Percentiles rank a stretch among this genome's conserved stretches.
These are phyloP conservation scores for Cantharis flavilabris DNA, from an alignment of 2,888 invertebrate genomes.

Conservation along the genomic window DNA sequence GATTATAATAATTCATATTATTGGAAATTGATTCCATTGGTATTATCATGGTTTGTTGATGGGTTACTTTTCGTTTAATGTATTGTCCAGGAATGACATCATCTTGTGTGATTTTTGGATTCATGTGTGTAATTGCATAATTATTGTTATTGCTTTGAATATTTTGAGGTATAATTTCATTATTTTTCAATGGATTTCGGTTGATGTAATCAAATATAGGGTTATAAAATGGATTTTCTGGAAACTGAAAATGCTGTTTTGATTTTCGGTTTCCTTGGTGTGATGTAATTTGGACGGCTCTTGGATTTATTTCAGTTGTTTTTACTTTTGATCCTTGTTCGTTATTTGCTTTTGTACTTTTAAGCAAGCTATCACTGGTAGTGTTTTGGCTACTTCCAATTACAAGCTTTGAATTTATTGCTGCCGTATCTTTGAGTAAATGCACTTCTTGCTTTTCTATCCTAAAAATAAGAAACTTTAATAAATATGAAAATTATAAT, in stretches of 20 bases:
- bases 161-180: conserved; percentile 11
- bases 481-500: neutral
- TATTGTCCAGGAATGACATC: conserved; percentile 47
- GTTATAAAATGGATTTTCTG: conserved; percentile 43
- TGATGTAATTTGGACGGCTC: neutral
- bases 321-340: conserved; percentile 50
- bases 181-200: conserved; percentile 15
- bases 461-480: conserved; percentile 39
- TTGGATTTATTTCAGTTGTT: neutral
- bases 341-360: conserved; percentile 61
- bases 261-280: neutral
- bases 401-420: neutral
- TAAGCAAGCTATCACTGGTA: conserved; percentile 59
- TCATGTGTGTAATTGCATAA: conserved; percentile 12
- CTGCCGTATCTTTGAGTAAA: conserved; percentile 27
- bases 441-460: conserved; percentile 42
- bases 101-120: conserved; percentile 36
- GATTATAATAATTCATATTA: neutral
- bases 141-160: neutral
- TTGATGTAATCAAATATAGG: conserved; percentile 49
- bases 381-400: conserved; percentile 1
- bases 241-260: conserved; percentile 39
- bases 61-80: conserved; percentile 50
- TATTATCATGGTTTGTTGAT: conserved; percentile 48
- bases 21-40: conserved; percentile 17